These are phyloP conservation scores for Drosophila limbata DNA, from an alignment of 2,888 invertebrate species.

Conservation along the genomic window DNA sequence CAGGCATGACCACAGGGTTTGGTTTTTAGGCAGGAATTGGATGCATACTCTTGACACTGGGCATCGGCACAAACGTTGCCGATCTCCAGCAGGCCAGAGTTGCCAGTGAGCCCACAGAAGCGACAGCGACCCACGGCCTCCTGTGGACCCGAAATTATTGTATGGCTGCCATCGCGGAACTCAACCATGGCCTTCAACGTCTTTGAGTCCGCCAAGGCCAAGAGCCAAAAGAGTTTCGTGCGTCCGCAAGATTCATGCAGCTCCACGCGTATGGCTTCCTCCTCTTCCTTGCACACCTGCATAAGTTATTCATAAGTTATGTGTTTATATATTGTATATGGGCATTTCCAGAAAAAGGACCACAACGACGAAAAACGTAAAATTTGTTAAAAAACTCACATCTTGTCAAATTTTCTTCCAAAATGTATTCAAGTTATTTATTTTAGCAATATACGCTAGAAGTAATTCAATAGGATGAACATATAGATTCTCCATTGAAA, in stretches of 20 bases:
- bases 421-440: no score
- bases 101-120: conserved; percentile 95
- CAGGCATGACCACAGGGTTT: conserved; percentile 96
- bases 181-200: conserved; percentile 96
- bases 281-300: conserved; percentile 94
- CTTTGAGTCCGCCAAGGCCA: conserved; percentile 96
- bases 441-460: no score
- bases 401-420: no score
- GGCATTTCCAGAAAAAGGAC: no score
- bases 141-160: conserved; percentile 85
- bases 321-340: no score
- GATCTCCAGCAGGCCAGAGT: conserved; percentile 93
- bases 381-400: no score
- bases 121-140: conserved; percentile 92
- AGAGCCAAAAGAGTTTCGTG: conserved; percentile 97
- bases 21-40: conserved; percentile 91
- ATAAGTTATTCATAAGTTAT: background rate
- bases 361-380: no score
- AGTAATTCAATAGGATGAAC: no score
- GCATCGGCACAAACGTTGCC: conserved; percentile 97
- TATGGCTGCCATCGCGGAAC: conserved; percentile 91
- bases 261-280: conserved; percentile 97
- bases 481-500: no score
- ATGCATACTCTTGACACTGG: conserved; percentile 92
- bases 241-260: conserved; percentile 98